Conservation (phyloP, 2,113 vertebrate species). For the Lophura nycthemera region DNA sequence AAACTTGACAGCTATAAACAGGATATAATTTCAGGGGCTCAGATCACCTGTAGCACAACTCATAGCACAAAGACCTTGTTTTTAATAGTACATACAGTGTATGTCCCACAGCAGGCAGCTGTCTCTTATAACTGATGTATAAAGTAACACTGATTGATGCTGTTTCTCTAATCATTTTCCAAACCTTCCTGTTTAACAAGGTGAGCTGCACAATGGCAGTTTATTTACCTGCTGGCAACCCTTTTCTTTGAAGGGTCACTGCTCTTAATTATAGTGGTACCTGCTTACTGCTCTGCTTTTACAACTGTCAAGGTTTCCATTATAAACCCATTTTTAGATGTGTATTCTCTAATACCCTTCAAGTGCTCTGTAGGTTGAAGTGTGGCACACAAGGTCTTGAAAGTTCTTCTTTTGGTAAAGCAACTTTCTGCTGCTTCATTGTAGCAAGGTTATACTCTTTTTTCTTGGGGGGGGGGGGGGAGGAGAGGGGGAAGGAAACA, state of each 20-base stretch:
- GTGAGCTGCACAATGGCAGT: constrained; percentile 29
- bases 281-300: constrained; percentile 32
- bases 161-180: constrained; percentile 45
- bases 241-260: constrained; percentile 35
- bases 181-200: constrained; percentile 38
- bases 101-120: constrained; percentile 55
- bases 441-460: not conserved
- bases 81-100: not conserved
- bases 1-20: not conserved
- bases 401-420: constrained; percentile 1
- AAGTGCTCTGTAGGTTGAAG: not conserved
- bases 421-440: not conserved
- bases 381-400: not conserved
- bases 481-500: not conserved
- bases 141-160: constrained; percentile 48
- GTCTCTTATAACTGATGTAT: constrained; percentile 47
- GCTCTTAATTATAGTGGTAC: constrained; percentile 54
- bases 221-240: constrained; percentile 52
- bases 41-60: constrained; percentile 1
- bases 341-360: constrained; percentile 2
- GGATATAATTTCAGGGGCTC: not conserved
- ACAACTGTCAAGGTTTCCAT: constrained; percentile 28
- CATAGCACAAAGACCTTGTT: constrained; percentile 2
- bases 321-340: not conserved
- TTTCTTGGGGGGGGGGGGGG: not conserved